These are phyloP conservation scores for Tor tambroides DNA, from an alignment of 2,113 vertebrate genomes.

Conservation along the genomic window DNA sequence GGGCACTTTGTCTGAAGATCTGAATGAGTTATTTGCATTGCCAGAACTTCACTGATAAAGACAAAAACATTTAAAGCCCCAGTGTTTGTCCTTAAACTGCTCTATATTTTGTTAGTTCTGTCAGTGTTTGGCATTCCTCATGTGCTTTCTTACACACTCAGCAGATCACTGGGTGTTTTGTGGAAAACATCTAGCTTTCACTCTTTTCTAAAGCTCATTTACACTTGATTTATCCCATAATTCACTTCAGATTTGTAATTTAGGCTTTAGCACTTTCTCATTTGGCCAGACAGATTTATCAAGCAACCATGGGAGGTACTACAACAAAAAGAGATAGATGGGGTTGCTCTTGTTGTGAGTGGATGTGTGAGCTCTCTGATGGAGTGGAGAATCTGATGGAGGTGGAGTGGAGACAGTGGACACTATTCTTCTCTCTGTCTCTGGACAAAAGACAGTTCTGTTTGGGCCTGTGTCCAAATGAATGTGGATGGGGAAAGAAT, in stretches of 20 bases:
- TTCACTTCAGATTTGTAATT: slow-evolving; percentile 40
- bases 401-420: slow-evolving; percentile 23
- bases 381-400: slow-evolving; percentile 16
- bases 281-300: slow-evolving; percentile 43
- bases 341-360: slow-evolving; percentile 9
- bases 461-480: not conserved
- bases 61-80: slow-evolving; percentile 11
- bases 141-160: slow-evolving; percentile 8
- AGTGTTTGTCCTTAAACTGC: not conserved
- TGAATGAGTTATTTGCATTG: not conserved
- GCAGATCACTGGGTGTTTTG: not conserved
- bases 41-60: not conserved
- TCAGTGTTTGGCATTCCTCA: slow-evolving; percentile 28
- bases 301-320: slow-evolving; percentile 1
- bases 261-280: slow-evolving; percentile 45
- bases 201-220: slow-evolving; percentile 13
- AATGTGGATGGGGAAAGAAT: slow-evolving; percentile 24
- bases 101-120: not conserved
- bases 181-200: not conserved
- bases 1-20: not conserved
- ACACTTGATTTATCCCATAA: slow-evolving; percentile 32
- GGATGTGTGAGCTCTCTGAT: slow-evolving; percentile 17
- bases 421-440: slow-evolving; percentile 1
- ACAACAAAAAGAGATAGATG: slow-evolving; percentile 34
- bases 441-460: slow-evolving; percentile 4